Conservation (phyloP, 2,113 vertebrate species). For the Macaca nemestrina region DNA sequence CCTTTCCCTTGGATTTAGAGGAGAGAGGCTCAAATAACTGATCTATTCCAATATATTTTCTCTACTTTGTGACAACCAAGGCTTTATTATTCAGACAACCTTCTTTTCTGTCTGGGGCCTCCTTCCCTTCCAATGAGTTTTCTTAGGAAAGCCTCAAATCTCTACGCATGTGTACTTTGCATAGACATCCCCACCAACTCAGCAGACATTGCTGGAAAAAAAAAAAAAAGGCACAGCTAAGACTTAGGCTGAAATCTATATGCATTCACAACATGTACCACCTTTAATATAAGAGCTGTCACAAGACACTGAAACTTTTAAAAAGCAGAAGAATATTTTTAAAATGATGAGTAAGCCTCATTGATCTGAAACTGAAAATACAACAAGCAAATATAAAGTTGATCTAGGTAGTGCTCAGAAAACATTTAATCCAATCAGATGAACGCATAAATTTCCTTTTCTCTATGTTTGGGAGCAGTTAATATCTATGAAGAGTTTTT, state of each 20-base stretch:
- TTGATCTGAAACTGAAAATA: neutral
- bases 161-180: neutral
- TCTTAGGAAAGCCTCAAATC: neutral
- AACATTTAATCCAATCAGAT: neutral
- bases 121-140: neutral
- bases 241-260: neutral
- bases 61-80: neutral
- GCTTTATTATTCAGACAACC: neutral
- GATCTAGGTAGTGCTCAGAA: neutral
- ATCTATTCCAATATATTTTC: neutral
- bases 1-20: neutral
- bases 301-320: neutral
- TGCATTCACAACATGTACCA: neutral
- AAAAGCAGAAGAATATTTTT: neutral
- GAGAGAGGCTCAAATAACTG: neutral
- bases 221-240: neutral
- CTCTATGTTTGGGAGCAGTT: neutral
- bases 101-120: neutral
- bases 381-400: neutral
- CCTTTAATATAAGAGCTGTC: neutral
- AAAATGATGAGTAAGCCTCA: neutral
- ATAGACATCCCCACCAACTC: neutral
- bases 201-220: neutral
- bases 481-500: neutral
- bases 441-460: neutral